Conservation (phyloP, 2,797 vertebrate genomes). For the Crocidura indochinensis region DNA sequence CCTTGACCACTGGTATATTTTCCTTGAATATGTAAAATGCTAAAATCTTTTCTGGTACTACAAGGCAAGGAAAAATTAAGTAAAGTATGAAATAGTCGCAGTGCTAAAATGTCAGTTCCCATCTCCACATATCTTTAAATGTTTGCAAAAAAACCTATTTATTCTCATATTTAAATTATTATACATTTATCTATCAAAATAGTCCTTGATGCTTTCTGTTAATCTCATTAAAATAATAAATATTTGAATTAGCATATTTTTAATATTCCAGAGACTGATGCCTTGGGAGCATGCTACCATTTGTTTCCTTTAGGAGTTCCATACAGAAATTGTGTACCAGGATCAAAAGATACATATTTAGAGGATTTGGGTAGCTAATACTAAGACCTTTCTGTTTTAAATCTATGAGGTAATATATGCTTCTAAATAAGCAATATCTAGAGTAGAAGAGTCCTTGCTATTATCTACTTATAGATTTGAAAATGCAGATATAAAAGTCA, state of each 20-base stretch:
- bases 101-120: not conserved
- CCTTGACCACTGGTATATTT: not conserved
- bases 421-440: not conserved
- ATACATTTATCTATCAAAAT: not conserved
- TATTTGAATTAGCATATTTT: not conserved
- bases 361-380: not conserved
- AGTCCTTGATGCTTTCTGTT: no score
- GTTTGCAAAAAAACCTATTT: conserved; percentile 26
- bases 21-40: not conserved
- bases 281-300: not conserved
- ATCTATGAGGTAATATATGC: not conserved
- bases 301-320: not conserved
- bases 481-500: not conserved
- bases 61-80: not conserved
- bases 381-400: not conserved
- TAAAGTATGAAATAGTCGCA: not conserved
- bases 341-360: not conserved
- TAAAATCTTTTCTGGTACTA: not conserved
- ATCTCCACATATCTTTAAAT: not conserved
- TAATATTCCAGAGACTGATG: not conserved
- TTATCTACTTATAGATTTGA: not conserved
- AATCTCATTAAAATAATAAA: not conserved
- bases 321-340: not conserved
- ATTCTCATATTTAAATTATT: not conserved
- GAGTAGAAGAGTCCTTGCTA: not conserved